These are phyloP conservation scores for Enteromius treurensis DNA, from an alignment of 2,797 vertebrate species.

Conservation along the genomic window DNA sequence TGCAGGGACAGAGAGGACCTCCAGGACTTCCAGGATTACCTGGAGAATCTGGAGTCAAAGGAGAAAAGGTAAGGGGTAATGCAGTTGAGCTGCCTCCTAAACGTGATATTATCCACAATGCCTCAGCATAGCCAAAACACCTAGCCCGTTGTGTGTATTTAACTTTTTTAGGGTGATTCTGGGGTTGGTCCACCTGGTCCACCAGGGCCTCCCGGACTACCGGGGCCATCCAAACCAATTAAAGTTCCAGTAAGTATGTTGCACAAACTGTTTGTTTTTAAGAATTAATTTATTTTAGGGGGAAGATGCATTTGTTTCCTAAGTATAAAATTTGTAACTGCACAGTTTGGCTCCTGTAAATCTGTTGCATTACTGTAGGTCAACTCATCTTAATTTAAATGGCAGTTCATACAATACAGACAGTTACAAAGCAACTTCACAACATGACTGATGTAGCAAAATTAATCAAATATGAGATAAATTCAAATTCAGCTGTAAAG, in stretches of 20 bases:
- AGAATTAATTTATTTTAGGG: neutral
- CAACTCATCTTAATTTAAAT: neutral
- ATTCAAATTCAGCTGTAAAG: neutral
- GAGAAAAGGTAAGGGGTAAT: constrained; percentile 77
- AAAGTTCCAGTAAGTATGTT: constrained; percentile 43
- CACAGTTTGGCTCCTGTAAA: neutral
- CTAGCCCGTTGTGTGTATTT: neutral
- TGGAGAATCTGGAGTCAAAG: constrained; percentile 77
- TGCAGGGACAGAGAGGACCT: constrained; percentile 75
- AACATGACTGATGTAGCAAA: neutral
- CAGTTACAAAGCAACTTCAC: neutral
- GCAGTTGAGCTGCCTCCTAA: neutral
- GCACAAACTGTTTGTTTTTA: neutral
- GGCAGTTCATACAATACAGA: neutral
- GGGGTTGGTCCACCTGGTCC: constrained; percentile 76
- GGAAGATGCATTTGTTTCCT: neutral
- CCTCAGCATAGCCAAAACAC: neutral
- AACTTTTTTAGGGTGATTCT: constrained; percentile 73
- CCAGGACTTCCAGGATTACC: constrained; percentile 72
- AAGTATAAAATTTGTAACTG: neutral
- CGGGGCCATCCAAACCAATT: constrained; percentile 2
- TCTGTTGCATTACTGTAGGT: neutral
- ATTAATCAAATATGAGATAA: neutral
- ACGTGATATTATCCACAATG: neutral
- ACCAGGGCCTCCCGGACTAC: constrained; percentile 72